Base-by-base conservation (phyloP, 2,888 invertebrate species). In the Andrena praecox region DNA sequence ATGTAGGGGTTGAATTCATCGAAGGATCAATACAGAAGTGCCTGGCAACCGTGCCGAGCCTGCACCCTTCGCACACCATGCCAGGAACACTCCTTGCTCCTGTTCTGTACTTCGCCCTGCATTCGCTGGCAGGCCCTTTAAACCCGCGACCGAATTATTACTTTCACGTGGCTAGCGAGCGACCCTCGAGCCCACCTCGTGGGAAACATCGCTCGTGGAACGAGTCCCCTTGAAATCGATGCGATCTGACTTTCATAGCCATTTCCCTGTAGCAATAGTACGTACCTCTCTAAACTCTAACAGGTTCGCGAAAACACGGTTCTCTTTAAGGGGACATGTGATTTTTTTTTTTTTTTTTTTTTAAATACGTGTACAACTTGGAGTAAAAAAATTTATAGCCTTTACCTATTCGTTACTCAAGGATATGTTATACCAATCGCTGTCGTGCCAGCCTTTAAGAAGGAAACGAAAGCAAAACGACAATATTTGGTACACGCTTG, bases 21-120 rank as follows among this genome's bases (percentile, higher is more conserved):
- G 71, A 77, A 81, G 69, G 83, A 90, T 91, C 90, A 90, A 91
- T 90, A 90, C 84, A 62, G 62, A 80, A 72, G 60, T 77, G 69
- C 72, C 62, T 79, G 83, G 84, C 81, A 84, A 82, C 87, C 67
- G 50, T 12, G n/a, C 12, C 42, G 27, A 12, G 48, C 24, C 12
- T 27, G 24, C 77, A 60, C 66, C 60, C 63, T 62, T 79, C 60
- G 70, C 20, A 20, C 8, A n/a, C 20, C 48, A 31, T 42, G 27
- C 59, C 20, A 7, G 42, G 31, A 66, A 59, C 16, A 8, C 12
- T 0, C 16, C 2, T 35, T 50, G 48, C 16, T 33, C 12, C 24
- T 60, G n/a, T 12, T 27, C 20, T 35, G 7, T 31, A 12, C 12
- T 33, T 20, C 7, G 6, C 3, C 2, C 20, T 31, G 54, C 54